Evolutionary conservation across 2,888 invertebrate genomes (phyloP), one percentile per base, ranked within the genome.

Genomic region (Drosophila nigricruria): DNA sequence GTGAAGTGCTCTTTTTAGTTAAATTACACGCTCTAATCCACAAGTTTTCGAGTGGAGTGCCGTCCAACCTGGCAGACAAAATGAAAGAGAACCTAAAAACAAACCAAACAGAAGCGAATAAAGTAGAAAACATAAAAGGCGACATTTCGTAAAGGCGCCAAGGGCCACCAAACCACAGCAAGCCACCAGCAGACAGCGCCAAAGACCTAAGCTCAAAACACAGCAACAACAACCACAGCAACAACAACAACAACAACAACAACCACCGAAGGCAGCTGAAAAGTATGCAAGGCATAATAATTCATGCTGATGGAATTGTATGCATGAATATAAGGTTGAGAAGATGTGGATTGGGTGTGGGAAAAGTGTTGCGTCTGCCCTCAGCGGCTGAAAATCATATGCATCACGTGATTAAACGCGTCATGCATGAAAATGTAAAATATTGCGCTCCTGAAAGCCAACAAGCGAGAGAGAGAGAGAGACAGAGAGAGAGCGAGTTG

Each of bases 351-450:
- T 43, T 27, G 14, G 42, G 38, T 30, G 49, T 8, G 25, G n/a
- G 54, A 27, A 54, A 40, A 58, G 58, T 58, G 58, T 47, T 60
- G 65, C 52, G 53, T 43, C 66, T 78, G 77, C 78, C 71, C 62
- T 59, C 66, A 68, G 65, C 64, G 79, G 81, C 80, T 81, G 77
- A 82, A 88, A 89, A 89, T 89, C 90, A 90, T 89, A 90, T 90
- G 91, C 83, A 90, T 85, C 91, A 91, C 89, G 89, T 91, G 91
- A 91, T 89, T 91, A 91, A 90, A 88, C 90, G 91, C 89, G 91
- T 91, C 91, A 91, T 90, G 91, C 90, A 91, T 89, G 89, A 90
- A 91, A 89, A 89, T 85, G 78, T 88, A 84, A 87, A 86, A 86
- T 87, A 88, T 85, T 72, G 79, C 77, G 80, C 75, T 67, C 62